phyloP scores from a whole-genome alignment of 1,140 invertebrate species.

The Danaus plexippus region DNA sequence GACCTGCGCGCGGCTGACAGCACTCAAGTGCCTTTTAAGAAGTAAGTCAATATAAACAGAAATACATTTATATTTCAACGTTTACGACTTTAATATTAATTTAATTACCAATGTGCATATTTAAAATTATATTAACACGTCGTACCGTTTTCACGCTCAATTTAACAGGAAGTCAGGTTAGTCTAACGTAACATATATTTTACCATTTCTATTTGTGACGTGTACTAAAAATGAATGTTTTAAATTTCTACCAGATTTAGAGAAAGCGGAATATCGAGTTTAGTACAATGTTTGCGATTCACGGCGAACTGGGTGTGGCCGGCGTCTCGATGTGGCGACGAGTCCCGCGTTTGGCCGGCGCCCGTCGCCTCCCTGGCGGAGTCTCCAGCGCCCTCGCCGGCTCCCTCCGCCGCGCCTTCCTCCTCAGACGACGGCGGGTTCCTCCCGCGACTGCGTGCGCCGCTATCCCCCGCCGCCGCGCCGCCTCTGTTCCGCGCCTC shows the following conservation, averaged over 20 bases:
- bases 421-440: slow-evolving; percentile 88
- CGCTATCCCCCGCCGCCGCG: slow-evolving; percentile 78
- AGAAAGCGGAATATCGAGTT: slow-evolving; percentile 94
- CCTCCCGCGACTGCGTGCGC: slow-evolving; percentile 75
- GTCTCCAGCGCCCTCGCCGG: slow-evolving; percentile 84
- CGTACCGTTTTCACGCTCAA: slow-evolving; percentile 18
- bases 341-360: slow-evolving; percentile 34
- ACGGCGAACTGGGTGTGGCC: slow-evolving; percentile 80
- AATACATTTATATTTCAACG: no score
- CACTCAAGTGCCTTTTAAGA: slow-evolving; percentile 98
- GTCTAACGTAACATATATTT: slow-evolving; percentile 17
- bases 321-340: slow-evolving; percentile 75
- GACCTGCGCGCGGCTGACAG: slow-evolving; percentile 87
- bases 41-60: slow-evolving; percentile 77
- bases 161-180: slow-evolving; percentile 60
- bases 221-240: neutral
- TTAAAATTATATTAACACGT: neutral
- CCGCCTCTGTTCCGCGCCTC: slow-evolving; percentile 73
- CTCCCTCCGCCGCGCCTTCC: slow-evolving; percentile 67
- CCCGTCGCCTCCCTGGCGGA: slow-evolving; percentile 76
- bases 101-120: no score
- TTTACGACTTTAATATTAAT: no score
- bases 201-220: neutral
- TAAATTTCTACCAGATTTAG: slow-evolving; percentile 78
- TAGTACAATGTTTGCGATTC: slow-evolving; percentile 78